A percentile compares a stretch with the other conserved stretches of the same genome.
These are phyloP conservation scores for Pachypanchax playfairii DNA, from an alignment of 2,113 vertebrate genomes.

Conservation along the genomic window DNA sequence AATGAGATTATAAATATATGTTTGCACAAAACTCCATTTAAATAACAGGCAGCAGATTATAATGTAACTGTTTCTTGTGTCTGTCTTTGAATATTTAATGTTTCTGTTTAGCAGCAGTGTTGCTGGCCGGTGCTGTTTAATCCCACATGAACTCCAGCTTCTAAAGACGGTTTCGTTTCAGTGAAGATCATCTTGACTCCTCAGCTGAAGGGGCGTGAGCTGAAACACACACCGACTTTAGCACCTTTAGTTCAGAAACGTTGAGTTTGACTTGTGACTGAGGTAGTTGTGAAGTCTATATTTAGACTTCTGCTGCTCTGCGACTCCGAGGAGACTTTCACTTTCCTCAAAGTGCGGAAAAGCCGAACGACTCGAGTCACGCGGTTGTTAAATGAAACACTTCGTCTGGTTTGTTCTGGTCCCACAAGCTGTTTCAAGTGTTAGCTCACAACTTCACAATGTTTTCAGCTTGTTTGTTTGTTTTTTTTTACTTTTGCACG, in stretches of 20 bases:
- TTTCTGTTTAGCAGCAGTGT: slow-evolving; percentile 7
- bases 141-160: slow-evolving; percentile 39
- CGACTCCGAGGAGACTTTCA: background rate
- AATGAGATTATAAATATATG: slow-evolving; percentile 8
- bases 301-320: background rate
- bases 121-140: slow-evolving; percentile 35
- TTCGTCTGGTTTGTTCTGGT: background rate
- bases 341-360: background rate
- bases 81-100: background rate
- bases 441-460: background rate
- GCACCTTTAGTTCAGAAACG: too few relatives aligned
- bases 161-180: slow-evolving; percentile 17
- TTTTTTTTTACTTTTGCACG: too few relatives aligned
- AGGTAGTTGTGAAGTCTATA: slow-evolving; percentile 1
- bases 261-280: too few relatives aligned
- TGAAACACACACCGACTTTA: too few relatives aligned
- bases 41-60: background rate
- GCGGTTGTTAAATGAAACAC: background rate
- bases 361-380: slow-evolving; percentile 9
- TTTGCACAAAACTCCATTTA: slow-evolving; percentile 6
- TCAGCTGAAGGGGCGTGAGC: slow-evolving; percentile 16
- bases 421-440: slow-evolving; percentile 10
- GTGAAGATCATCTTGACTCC: too few relatives aligned
- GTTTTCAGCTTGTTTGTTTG: background rate
- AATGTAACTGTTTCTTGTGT: slow-evolving; percentile 2